Base-by-base conservation (phyloP, 1,140 invertebrate species). In the Ectropis grisescens region DNA sequence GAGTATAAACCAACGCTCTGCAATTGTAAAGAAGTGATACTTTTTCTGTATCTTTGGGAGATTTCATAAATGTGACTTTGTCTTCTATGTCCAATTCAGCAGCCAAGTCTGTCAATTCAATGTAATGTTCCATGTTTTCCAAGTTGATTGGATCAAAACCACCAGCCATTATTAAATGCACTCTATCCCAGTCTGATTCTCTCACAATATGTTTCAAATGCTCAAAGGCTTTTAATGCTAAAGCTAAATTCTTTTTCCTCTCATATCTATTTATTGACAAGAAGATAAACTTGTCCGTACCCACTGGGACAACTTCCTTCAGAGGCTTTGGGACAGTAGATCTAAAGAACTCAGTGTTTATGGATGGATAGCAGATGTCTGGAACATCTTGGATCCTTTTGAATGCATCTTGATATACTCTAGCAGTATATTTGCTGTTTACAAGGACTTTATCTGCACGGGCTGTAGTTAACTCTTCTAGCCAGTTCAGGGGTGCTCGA, bases 231-330 rank as follows among this genome's bases (percentile, higher is more conserved):
- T 90, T 70, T 24, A 99, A 82, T 0, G 96, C 95, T 10, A 99
- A 70, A 10, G 83, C 82, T 3, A 99, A 81, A 72, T 98, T 94
- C 79, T 99, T 99, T 66, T 99, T 99, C 7, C 94, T 87, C 68
- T 99, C 98, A 82, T 96, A 99, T 53, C 98, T 87, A 84, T 99
- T 99, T 36, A 99, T 92, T 0, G 97, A 99, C 1, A 99, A 74
- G 58, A 98, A 93, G 25, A 94, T 65, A 55, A 89, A 85, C 28
- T 82, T 84, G 42, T 90, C 85, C 10, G 74, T 60, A 13, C 67
- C 65, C 24, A 82, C 58, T 27, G 75, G 65, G 1, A 76, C 58
- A 30, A 78, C 59, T 29, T 83, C 78, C 37, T 87, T 83, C 1
- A 88, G 49, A 8, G 78, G 58, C 33, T 84, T 72, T 32, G 85